phyloP scores from a whole-genome alignment of 2,113 vertebrate genomes.

The Peromyscus californicus region DNA sequence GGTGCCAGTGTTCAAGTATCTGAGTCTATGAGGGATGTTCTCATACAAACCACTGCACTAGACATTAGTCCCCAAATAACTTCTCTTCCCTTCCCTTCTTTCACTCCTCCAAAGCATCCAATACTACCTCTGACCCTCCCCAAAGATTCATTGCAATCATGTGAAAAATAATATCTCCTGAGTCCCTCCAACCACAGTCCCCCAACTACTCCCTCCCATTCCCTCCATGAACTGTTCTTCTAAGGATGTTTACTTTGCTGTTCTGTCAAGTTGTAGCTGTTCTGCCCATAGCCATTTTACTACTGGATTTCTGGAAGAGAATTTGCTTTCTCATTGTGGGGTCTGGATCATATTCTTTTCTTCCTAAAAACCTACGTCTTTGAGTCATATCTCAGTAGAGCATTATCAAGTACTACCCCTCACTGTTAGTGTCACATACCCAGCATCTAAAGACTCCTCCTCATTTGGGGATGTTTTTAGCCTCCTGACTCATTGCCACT shows the following conservation, averaged over 20 bases:
- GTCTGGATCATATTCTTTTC: accelerated
- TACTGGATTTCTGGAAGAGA: accelerated
- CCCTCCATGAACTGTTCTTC: accelerated
- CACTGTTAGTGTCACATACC: too few species aligned
- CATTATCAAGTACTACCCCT: neutral
- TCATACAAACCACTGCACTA: neutral
- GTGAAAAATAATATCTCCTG: accelerated
- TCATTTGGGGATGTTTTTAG: neutral
- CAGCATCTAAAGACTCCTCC: neutral
- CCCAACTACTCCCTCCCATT: accelerated
- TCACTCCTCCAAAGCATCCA: neutral
- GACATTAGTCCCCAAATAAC: neutral
- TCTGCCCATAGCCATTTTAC: neutral
- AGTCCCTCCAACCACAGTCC: accelerated
- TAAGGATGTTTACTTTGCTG: accelerated
- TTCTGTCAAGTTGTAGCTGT: neutral
- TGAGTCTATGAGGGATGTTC: neutral
- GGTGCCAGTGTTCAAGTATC: neutral
- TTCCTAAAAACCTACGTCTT: neutral
- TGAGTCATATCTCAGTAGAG: neutral
- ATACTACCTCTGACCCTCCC: neutral
- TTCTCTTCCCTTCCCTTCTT: neutral
- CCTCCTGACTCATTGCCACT: conserved; percentile 50
- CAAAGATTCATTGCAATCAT: neutral
- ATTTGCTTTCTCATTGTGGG: neutral